Base-by-base conservation (phyloP, 2,113 vertebrate genomes). In the Protomyctophum bolini region DNA sequence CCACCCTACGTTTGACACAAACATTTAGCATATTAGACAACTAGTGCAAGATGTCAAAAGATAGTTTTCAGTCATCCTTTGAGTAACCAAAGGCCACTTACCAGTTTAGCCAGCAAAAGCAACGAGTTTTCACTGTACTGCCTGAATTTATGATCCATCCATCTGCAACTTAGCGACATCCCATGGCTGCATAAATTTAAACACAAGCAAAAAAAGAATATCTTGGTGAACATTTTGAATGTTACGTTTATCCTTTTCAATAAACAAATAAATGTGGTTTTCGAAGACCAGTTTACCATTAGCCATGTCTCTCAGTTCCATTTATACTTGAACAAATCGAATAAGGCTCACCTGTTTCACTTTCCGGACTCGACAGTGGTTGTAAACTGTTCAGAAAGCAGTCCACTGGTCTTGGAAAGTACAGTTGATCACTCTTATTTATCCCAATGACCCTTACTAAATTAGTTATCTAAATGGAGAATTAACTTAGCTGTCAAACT, bases 111-210 rank as follows among this genome's bases (percentile, higher is more conserved):
- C 5, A 92, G 66, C 0, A 87, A 79, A 9, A 46, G 4, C 60
- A 90, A 1, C 51, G 52, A 75, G 1, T 8, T 55, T 9, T 50
- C 4, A n/a, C 80, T 89, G 72, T 79, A 69, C 47, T 80, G 58
- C 47, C 0, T 58, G 73, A 89, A 91, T 47, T 84, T 85, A 0
- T 81, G 67, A 12, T 76, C 33, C 68, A 90, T 67, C 91, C 91
- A 91, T 5, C 46, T 76, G 78, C 91, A 92, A 76, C 81, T 73
- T 8, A 85, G 66, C 0, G 73, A 71, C 12, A 73, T 78, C 57
- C 47, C 70, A 62, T 68, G 9, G n/a, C 67, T 58, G 73, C 0
- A 59, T 70, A 88, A 56, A 29, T 47, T 15, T 1, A 90, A 7
- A 4, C 78, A 48, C 33, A 91, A 0, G 28, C 75, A 88, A 6